Percentiles rank a stretch among this genome's conserved stretches.
These are phyloP conservation scores for Cepaea nemoralis DNA, from an alignment of 1,140 invertebrate genomes.

Conservation along the genomic window DNA sequence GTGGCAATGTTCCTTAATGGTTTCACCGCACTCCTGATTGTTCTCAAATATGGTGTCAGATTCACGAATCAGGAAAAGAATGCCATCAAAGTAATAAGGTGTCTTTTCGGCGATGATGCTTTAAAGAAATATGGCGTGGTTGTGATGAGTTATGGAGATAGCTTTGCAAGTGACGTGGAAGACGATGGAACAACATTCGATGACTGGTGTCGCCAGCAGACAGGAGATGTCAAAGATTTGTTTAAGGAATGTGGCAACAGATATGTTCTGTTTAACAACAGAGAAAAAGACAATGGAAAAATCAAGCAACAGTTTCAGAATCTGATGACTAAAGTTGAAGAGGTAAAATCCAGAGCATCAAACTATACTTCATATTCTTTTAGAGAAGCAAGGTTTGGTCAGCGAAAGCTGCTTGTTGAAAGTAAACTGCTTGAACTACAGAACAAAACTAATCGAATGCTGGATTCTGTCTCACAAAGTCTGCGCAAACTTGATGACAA, in stretches of 20 bases:
- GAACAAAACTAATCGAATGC: background rate
- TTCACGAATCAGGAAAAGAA: background rate
- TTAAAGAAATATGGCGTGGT: background rate
- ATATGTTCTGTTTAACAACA: slow-evolving; percentile 22
- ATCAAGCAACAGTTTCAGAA: background rate
- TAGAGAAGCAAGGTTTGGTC: background rate
- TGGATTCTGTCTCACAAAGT: background rate
- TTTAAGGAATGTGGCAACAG: slow-evolving; percentile 15
- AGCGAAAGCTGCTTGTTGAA: background rate
- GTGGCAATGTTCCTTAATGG: background rate
- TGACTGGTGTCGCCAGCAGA: slow-evolving; percentile 1
- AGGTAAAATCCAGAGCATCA: background rate
- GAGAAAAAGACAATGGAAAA: background rate
- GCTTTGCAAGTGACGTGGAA: slow-evolving; percentile 5
- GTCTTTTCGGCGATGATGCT: background rate
- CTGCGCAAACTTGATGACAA: background rate
- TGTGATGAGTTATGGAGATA: slow-evolving; percentile 26
- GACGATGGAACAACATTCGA: background rate
- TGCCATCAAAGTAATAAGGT: background rate
- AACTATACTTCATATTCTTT: background rate
- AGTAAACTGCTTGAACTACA: background rate
- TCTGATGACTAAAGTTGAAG: background rate
- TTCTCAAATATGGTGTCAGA: slow-evolving; percentile 62
- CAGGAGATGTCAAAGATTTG: background rate
- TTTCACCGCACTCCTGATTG: slow-evolving; percentile 32